Evolutionary conservation across 2,888 invertebrate genomes (phyloP).

Genomic region (Heliconius ismenius): DNA sequence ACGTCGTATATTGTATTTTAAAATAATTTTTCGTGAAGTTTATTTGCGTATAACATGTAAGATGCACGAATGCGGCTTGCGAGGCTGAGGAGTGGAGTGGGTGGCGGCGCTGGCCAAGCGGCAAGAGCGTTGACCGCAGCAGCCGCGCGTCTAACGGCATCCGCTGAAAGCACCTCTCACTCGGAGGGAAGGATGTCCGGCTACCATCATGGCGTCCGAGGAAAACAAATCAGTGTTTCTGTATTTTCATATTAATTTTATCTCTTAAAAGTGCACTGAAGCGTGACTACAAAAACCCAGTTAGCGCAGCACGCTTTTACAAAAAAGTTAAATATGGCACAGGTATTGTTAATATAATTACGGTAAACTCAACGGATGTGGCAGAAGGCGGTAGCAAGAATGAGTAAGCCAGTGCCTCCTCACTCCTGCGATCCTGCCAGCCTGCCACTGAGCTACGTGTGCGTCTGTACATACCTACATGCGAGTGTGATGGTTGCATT

Average conservation of each 20-base stretch:
- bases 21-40: too few species aligned
- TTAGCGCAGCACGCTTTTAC: neutral
- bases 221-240: neutral
- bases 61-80: slow-evolving; percentile 32
- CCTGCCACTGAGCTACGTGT: slow-evolving; percentile 9
- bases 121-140: slow-evolving; percentile 73
- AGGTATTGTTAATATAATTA: neutral
- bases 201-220: slow-evolving; percentile 24
- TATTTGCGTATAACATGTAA: slow-evolving; percentile 35
- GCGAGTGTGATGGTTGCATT: slow-evolving; percentile 49
- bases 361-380: neutral
- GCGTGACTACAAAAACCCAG: neutral
- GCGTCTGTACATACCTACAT: slow-evolving; percentile 20
- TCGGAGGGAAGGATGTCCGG: slow-evolving; percentile 49
- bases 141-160: slow-evolving; percentile 62
- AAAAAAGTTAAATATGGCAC: neutral
- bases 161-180: slow-evolving; percentile 57
- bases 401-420: too few species aligned
- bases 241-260: neutral
- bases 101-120: slow-evolving; percentile 66
- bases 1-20: neutral
- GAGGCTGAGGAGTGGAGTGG: slow-evolving; percentile 45
- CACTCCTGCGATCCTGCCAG: too few species aligned
- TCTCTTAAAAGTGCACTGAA: neutral
- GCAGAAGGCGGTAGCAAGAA: neutral